Evolutionary conservation across 2,797 vertebrate genomes (phyloP), one percentile per base, ranked within the genome.

Genomic region (Mastacembelus armatus): DNA sequence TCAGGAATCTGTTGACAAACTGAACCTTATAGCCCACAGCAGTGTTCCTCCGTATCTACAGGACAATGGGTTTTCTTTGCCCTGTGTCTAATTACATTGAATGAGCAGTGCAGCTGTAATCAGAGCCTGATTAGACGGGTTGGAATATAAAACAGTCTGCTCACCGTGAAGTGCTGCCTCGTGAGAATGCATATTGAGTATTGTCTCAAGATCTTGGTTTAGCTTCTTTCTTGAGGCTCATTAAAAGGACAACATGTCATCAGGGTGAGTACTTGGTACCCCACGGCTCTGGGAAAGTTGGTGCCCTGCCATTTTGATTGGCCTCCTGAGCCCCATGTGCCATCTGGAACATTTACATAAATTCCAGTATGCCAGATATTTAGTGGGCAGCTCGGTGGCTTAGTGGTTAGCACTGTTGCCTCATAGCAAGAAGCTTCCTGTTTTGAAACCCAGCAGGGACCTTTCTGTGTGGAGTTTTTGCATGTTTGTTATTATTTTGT

Each of bases 81-180:
- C 36, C 49, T 4, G 10, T 6, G 18, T 63, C 10, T 32, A 18
- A 63, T 35, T 24, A 43, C 5, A 6, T 48, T 47, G 30, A 54
- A 1, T 18, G 8, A 1, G 35, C n/a, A 16, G 16, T n/a, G 7
- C n/a, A 15, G 22, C 0, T 39, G 5, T 19, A 40, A 50, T 77
- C 19, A 51, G 16, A 33, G 15, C 32, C 29, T 58, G 40, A 58
- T 55, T 50, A 52, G 21, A 66, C 7, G 47, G 33, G 9, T 16
- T 15, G 16, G 9, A 66, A 35, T 40, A 36, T 29, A 35, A 59
- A 21, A 2, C 38, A 65, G 19, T 2, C 40, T 16, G 9, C 5
- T 10, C 26, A 33, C n/a, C 49, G 27, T 24, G 14, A 15, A 57
- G 49, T 22, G 29, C 19, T 22, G 36, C 30, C n/a, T 63, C 8